Conservation (phyloP, 2,797 vertebrate species). For the Cynopterus sphinx region DNA sequence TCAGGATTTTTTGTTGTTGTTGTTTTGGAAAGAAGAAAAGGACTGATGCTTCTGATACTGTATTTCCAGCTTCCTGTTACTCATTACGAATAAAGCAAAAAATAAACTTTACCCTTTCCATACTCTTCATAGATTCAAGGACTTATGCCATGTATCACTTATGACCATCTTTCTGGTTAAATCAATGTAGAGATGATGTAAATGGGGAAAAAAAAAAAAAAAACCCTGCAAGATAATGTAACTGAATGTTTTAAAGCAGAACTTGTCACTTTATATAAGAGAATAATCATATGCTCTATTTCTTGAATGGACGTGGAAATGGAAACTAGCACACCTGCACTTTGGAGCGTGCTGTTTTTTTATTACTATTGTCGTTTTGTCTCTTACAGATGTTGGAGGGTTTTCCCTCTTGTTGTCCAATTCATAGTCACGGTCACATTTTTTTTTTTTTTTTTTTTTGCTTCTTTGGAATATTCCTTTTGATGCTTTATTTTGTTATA, state of each 20-base stretch:
- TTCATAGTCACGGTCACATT: conserved; percentile 65
- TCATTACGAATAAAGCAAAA: conserved; percentile 70
- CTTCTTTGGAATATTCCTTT: conserved; percentile 74
- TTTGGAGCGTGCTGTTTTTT: conserved; percentile 87
- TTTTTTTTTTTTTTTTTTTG: conserved; percentile 76
- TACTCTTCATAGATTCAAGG: conserved; percentile 78
- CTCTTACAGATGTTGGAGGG: neutral
- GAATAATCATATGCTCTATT: conserved; percentile 75
- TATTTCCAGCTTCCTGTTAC: conserved; percentile 70
- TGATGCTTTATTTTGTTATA: conserved; percentile 74
- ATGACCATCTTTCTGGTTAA: conserved; percentile 73
- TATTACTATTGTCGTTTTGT: conserved; percentile 53
- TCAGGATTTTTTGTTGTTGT: neutral
- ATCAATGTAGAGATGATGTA: conserved; percentile 76
- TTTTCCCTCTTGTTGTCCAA: conserved; percentile 37
- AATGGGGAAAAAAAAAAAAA: conserved; percentile 50
- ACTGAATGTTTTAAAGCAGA: conserved; percentile 84
- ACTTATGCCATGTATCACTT: conserved; percentile 73
- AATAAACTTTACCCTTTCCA: conserved; percentile 75
- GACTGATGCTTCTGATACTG: conserved; percentile 57
- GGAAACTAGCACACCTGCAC: conserved; percentile 89
- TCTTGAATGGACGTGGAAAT: conserved; percentile 82
- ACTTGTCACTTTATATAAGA: conserved; percentile 86
- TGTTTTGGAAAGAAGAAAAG: conserved; percentile 13
- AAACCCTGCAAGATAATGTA: conserved; percentile 77